Evolutionary conservation across 1,140 invertebrate species (phyloP).

Genomic region (Papilio aristodemus): DNA sequence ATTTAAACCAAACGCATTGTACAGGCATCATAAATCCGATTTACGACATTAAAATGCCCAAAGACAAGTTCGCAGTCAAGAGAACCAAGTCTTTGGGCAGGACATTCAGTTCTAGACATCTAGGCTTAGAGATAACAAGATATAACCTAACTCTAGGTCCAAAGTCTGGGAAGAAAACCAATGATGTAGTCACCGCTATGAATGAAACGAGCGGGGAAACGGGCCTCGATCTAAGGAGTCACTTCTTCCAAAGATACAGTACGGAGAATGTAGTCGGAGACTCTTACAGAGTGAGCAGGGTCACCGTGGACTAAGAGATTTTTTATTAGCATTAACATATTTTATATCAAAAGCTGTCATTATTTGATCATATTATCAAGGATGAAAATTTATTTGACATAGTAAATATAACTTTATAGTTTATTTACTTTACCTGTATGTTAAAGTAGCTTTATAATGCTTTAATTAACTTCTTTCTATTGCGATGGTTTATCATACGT

Average conservation of each 20-base stretch:
- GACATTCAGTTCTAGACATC: conserved; percentile 56
- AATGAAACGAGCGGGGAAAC: conserved; percentile 55
- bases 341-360: neutral
- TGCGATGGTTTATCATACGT: too few species aligned
- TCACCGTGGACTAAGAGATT: conserved; percentile 58
- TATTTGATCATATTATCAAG: too few species aligned
- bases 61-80: conserved; percentile 65
- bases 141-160: conserved; percentile 62
- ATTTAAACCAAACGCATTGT: conserved; percentile 41
- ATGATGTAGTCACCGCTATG: conserved; percentile 68
- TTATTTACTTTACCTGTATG: too few species aligned
- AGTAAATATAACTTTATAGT: too few species aligned
- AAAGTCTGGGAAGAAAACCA: conserved; percentile 55
- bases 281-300: conserved; percentile 61
- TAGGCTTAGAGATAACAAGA: conserved; percentile 57
- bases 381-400: too few species aligned
- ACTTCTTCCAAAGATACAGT: conserved; percentile 57
- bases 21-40: conserved; percentile 70
- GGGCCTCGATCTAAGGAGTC: conserved; percentile 56
- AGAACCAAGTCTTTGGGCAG: conserved; percentile 66
- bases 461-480: too few species aligned
- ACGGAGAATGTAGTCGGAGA: conserved; percentile 58
- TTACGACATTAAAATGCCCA: conserved; percentile 65
- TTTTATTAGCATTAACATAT: too few species aligned
- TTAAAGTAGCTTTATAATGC: too few species aligned